Conservation (phyloP, 2,797 vertebrate genomes). For the Peromyscus melanophrys region DNA sequence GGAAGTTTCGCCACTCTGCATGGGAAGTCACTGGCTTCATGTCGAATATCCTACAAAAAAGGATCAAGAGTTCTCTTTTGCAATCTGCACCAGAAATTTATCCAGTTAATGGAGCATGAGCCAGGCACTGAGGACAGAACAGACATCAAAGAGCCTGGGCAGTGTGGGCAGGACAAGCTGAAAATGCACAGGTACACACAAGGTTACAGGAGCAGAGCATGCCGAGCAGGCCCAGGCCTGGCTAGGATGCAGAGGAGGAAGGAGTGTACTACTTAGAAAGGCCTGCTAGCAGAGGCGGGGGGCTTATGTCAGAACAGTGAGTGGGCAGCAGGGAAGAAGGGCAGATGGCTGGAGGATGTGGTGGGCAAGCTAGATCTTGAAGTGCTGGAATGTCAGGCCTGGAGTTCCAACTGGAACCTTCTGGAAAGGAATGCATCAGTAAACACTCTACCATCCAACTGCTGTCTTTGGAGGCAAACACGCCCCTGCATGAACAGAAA, state of each 20-base stretch:
- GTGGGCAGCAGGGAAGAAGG: not conserved
- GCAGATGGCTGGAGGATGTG: not conserved
- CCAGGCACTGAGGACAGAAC: not conserved
- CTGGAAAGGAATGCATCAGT: not conserved
- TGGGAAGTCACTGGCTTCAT: conserved; percentile 97
- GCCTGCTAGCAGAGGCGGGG: not conserved
- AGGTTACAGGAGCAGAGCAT: not conserved
- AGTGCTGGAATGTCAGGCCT: not conserved
- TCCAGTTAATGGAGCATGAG: not conserved
- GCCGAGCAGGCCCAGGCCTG: not conserved
- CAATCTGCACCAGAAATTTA: conserved; percentile 27
- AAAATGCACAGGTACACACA: not conserved
- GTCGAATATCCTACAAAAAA: conserved; percentile 94
- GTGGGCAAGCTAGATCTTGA: not conserved
- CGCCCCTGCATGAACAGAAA: not conserved
- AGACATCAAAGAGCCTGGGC: not conserved
- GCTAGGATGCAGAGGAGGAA: not conserved
- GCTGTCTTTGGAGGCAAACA: not conserved
- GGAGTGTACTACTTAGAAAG: not conserved
- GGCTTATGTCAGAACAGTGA: not conserved
- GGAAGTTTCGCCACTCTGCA: conserved; percentile 97
- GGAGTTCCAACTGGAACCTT: conserved; percentile 30
- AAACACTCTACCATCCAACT: not conserved
- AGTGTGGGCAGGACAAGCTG: not conserved
- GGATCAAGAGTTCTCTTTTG: conserved; percentile 68